Conservation (phyloP, 2,113 vertebrate genomes). For the Ondatra zibethicus region DNA sequence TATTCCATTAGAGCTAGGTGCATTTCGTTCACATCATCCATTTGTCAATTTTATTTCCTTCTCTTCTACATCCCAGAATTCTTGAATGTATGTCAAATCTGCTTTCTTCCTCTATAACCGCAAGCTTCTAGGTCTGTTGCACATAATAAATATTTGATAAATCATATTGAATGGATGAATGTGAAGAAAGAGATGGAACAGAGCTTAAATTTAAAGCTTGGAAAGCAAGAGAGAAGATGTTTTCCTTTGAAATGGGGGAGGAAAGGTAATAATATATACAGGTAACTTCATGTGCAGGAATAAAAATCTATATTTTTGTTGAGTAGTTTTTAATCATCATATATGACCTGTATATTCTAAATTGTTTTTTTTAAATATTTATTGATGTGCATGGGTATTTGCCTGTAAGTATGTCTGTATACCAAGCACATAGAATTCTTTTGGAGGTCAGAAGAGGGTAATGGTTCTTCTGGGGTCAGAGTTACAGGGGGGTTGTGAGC, state of each 20-base stretch:
- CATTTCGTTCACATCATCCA: background rate
- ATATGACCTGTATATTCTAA: background rate
- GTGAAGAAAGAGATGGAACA: background rate
- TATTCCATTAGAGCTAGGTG: background rate
- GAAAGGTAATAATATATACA: background rate
- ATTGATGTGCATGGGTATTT: background rate
- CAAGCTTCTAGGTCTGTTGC: background rate
- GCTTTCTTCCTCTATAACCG: background rate
- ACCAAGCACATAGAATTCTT: background rate
- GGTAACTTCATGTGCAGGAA: background rate
- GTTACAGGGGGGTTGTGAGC: background rate
- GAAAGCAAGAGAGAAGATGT: background rate
- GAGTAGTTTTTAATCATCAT: background rate
- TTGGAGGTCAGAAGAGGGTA: background rate
- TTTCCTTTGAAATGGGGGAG: conserved; percentile 5
- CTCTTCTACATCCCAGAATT: background rate
- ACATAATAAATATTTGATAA: background rate
- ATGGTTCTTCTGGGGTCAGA: background rate
- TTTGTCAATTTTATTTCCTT: conserved; percentile 21
- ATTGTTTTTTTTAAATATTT: background rate
- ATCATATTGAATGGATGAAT: background rate
- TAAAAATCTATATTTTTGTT: background rate
- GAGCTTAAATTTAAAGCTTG: conserved; percentile 7
- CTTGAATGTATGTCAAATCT: background rate
- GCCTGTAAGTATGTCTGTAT: background rate